Evolutionary conservation across 2,888 invertebrate species (phyloP).

Genomic region (Drosophila ochracea): DNA sequence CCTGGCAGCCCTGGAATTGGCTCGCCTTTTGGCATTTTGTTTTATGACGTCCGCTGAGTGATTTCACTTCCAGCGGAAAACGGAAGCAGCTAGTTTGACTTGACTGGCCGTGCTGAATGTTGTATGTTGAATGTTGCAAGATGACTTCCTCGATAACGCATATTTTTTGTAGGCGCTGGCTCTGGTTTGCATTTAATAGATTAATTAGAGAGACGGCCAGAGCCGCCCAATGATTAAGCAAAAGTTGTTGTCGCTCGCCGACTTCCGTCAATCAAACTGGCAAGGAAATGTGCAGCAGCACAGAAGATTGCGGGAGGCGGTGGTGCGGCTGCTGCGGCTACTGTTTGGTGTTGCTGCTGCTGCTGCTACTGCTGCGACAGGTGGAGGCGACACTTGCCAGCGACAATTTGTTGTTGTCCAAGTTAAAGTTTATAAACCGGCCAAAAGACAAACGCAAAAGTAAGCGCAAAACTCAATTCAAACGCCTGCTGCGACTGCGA

Average conservation of each 20-base stretch:
- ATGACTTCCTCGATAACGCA: constrained; percentile 78
- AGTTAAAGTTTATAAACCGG: constrained; percentile 66
- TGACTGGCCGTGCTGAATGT: constrained; percentile 31
- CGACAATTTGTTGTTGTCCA: constrained; percentile 53
- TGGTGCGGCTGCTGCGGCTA: constrained; percentile 16
- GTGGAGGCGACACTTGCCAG: constrained; percentile 57
- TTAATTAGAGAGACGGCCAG: constrained; percentile 72
- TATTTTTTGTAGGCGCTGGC: constrained; percentile 68
- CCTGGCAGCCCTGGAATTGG: constrained; percentile 13
- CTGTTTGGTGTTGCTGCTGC: constrained; percentile 12
- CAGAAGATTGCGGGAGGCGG: constrained; percentile 4
- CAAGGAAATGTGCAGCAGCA: constrained; percentile 38
- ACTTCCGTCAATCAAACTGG: constrained; percentile 76
- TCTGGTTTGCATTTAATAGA: constrained; percentile 80
- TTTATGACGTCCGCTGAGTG: constrained; percentile 76
- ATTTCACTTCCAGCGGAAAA: constrained; percentile 82
- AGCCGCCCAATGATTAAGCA: constrained; percentile 81
- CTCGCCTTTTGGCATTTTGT: constrained; percentile 64
- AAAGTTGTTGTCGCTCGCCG: constrained; percentile 66
- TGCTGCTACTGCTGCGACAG: constrained; percentile 34
- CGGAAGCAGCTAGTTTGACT: constrained; percentile 73
- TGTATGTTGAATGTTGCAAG: constrained; percentile 15
- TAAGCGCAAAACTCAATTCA: constrained; percentile 41
- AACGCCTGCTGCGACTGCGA: constrained; percentile 64
- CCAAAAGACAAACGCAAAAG: constrained; percentile 31